phyloP scores from a whole-genome alignment of 2,797 vertebrate genomes.

The Lutjanus campechanus region DNA sequence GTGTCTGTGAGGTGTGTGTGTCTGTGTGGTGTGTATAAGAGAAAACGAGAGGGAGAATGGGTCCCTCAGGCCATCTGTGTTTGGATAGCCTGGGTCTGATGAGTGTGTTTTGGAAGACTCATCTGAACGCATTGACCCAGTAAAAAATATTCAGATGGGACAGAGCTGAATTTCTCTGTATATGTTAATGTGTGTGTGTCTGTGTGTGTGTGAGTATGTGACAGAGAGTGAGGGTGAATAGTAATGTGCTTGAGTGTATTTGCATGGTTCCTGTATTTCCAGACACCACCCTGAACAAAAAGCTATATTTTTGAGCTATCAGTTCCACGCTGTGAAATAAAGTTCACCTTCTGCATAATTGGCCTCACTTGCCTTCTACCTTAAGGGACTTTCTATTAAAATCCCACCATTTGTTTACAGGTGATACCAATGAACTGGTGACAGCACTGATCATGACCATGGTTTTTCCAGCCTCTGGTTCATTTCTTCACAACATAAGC shows the following conservation, averaged over 20 bases:
- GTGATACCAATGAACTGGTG: slow-evolving; percentile 2
- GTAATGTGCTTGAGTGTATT: slow-evolving; percentile 17
- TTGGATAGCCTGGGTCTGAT: slow-evolving; percentile 58
- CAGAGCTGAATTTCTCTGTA: slow-evolving; percentile 37
- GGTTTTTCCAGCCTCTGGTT: slow-evolving; percentile 6
- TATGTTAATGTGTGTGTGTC: slow-evolving; percentile 24
- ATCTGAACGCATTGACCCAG: slow-evolving; percentile 69
- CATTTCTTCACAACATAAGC: slow-evolving; percentile 19
- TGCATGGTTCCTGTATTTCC: not conserved
- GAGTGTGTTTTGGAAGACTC: slow-evolving; percentile 60
- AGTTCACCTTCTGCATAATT: slow-evolving; percentile 7
- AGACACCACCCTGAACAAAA: slow-evolving; percentile 4
- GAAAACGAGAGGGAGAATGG: slow-evolving; percentile 12
- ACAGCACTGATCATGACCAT: not conserved
- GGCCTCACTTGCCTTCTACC: slow-evolving; percentile 1
- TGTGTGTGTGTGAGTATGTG: not conserved
- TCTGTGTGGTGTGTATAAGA: slow-evolving; percentile 7
- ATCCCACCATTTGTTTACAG: slow-evolving; percentile 1
- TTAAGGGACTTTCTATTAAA: not conserved
- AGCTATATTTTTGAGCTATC: slow-evolving; percentile 9
- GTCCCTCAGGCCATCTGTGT: slow-evolving; percentile 53
- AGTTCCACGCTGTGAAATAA: not conserved
- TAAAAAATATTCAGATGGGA: slow-evolving; percentile 67
- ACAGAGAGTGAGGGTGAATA: not conserved
- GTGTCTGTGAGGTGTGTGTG: slow-evolving; percentile 5